Percentiles rank a stretch among this genome's conserved stretches.
Conservation (phyloP, 2,797 vertebrate genomes). For the Pseudochaenichthys georgianus region DNA sequence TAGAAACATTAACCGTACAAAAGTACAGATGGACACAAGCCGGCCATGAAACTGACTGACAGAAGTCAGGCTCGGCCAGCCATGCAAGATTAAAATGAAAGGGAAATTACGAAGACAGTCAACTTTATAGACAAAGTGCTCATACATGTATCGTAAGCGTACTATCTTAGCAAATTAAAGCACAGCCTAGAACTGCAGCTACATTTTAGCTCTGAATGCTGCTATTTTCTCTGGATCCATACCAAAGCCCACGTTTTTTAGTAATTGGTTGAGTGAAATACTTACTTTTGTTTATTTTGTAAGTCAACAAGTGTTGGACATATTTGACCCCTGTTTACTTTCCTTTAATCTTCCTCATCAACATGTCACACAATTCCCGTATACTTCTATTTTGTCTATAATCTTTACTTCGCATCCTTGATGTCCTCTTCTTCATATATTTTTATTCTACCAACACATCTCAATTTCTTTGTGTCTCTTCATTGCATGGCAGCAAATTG, state of each 20-base stretch:
- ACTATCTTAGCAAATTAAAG: background rate
- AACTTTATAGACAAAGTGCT: background rate
- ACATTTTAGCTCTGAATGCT: background rate
- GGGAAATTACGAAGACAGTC: background rate
- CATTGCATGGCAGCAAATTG: constrained; percentile 21
- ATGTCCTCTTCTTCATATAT: background rate
- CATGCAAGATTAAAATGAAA: background rate
- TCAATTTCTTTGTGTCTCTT: constrained; percentile 1
- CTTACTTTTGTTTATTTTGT: background rate
- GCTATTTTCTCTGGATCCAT: background rate
- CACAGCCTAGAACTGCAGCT: background rate
- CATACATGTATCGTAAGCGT: background rate
- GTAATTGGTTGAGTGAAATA: background rate
- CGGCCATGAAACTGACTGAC: background rate
- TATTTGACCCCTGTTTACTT: background rate
- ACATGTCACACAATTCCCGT: no score
- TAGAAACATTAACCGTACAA: background rate
- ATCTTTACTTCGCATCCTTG: no score
- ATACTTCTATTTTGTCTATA: no score
- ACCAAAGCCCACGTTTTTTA: background rate
- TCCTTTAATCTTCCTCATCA: background rate
- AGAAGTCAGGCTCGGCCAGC: background rate
- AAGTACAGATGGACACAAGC: constrained; percentile 13
- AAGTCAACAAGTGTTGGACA: background rate
- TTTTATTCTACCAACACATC: no score